These are phyloP conservation scores for Nudaria mundana DNA, from an alignment of 2,888 invertebrate species.

Conservation along the genomic window DNA sequence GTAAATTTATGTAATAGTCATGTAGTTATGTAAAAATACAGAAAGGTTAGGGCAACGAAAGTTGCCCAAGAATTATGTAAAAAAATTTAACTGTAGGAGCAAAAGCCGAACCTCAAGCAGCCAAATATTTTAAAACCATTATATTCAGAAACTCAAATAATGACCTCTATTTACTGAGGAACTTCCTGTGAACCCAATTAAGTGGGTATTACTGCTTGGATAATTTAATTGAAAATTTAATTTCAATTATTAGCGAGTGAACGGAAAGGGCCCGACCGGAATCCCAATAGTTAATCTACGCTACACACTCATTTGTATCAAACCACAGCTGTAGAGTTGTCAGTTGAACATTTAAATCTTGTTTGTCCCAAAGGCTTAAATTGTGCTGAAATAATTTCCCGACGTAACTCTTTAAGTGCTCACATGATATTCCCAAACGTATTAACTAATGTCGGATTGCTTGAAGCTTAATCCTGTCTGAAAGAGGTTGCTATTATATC, in stretches of 20 bases:
- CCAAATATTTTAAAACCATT: neutral
- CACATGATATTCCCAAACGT: conserved; percentile 22
- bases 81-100: no score
- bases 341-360: conserved; percentile 28
- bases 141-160: neutral
- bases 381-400: conserved; percentile 28
- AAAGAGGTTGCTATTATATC: neutral
- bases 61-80: no score
- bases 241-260: conserved; percentile 17
- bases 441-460: conserved; percentile 15
- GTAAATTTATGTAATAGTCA: no score
- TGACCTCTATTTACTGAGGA: conserved; percentile 3
- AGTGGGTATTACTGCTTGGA: conserved; percentile 9
- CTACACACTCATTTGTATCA: conserved; percentile 38
- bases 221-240: conserved; percentile 24
- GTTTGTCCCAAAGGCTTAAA: conserved; percentile 29
- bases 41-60: no score
- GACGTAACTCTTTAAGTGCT: conserved; percentile 21
- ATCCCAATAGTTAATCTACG: conserved; percentile 36
- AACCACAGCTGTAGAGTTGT: conserved; percentile 32
- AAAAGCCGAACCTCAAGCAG: neutral
- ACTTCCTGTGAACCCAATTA: conserved; percentile 14
- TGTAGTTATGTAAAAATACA: no score
- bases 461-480: neutral
- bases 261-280: conserved; percentile 13